Evolutionary conservation across 2,797 vertebrate species (phyloP), one percentile per base, ranked within the genome.

Genomic region (Pteronotus mesoamericanus): DNA sequence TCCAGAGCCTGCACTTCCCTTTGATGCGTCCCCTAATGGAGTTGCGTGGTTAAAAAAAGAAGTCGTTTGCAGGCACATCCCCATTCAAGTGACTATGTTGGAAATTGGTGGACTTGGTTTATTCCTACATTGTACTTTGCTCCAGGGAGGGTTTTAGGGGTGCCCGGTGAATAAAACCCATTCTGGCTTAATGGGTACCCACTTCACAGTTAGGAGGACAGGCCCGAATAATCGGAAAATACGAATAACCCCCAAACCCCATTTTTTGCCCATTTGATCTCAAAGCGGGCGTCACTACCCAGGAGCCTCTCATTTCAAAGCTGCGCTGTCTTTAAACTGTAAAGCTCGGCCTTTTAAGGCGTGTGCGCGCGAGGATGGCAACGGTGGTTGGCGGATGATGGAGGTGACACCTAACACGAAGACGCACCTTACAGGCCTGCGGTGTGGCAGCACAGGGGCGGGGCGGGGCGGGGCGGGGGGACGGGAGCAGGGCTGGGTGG

Each of bases 1-100:
- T 9, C n/a, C 24, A 0, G 2, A 34, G 44, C 44, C 8, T 0
- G n/a, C 39, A 0, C 48, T 9, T 39, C 78, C 64, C 64, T 44
- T 15, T 11, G 34, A 6, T 0, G 0, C 0, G 0, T 0, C 22
- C 39, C 53, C 39, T 48, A 46, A 29, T 5, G 37, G 77, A 68
- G 24, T 34, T 4, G 19, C 21, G 2, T 2, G 29, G 21, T 29
- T 21, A 2, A 1, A 19, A 66, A 39, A 15, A 46, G 53, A 12
- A 26, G n/a, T 14, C 29, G 4, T 57, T 22, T 1, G 34, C 48
- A 2, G 37, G 39, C 66, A 22, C 4, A 22, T 37, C 85, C 26
- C 0, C 24, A 72, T 32, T 37, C 39, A 14, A 11, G 57, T 9
- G 44, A 9, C 7, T 5, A 0, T 0, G 51, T 0, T 51, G 57